Percentiles rank a stretch among this genome's conserved stretches.
Conservation (phyloP, 2,888 invertebrate species). For the Anoncus sp. region DNA sequence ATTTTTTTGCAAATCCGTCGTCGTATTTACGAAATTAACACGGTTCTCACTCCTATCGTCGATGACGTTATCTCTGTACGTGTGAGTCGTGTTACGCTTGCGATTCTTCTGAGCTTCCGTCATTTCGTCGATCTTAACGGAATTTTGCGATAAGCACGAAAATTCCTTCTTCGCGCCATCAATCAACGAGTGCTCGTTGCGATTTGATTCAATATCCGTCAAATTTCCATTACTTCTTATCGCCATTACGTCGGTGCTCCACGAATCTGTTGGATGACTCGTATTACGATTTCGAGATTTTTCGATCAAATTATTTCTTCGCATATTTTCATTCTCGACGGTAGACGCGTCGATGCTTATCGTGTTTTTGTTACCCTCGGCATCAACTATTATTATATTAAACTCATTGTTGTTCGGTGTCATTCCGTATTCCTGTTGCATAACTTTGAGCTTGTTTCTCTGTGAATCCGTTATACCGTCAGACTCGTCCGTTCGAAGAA, state of each 20-base stretch:
- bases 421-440: slow-evolving; percentile 86
- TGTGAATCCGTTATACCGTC: slow-evolving; percentile 86
- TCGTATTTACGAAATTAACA: too few relatives aligned
- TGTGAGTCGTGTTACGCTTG: slow-evolving; percentile 71
- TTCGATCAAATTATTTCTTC: slow-evolving; percentile 58
- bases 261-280: slow-evolving; percentile 54
- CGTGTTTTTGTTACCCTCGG: slow-evolving; percentile 83
- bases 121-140: slow-evolving; percentile 44
- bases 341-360: slow-evolving; percentile 75
- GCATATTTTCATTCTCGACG: slow-evolving; percentile 37
- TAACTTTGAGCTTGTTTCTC: slow-evolving; percentile 86
- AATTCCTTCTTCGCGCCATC: background rate
- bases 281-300: slow-evolving; percentile 61
- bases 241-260: slow-evolving; percentile 5
- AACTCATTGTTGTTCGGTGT: slow-evolving; percentile 76
- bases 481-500: slow-evolving; percentile 67
- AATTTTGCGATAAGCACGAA: slow-evolving; percentile 1
- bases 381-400: slow-evolving; percentile 72
- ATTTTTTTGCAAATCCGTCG: slow-evolving; percentile 63
- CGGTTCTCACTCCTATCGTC: slow-evolving; percentile 2
- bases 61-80: slow-evolving; percentile 22
- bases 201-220: too few relatives aligned
- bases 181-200: too few relatives aligned
- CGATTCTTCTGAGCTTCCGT: slow-evolving; percentile 72
- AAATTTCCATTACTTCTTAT: background rate